Evolutionary conservation across 2,888 invertebrate species (phyloP), one percentile per base, ranked within the genome.

Genomic region (Drosophila aldrichi): DNA sequence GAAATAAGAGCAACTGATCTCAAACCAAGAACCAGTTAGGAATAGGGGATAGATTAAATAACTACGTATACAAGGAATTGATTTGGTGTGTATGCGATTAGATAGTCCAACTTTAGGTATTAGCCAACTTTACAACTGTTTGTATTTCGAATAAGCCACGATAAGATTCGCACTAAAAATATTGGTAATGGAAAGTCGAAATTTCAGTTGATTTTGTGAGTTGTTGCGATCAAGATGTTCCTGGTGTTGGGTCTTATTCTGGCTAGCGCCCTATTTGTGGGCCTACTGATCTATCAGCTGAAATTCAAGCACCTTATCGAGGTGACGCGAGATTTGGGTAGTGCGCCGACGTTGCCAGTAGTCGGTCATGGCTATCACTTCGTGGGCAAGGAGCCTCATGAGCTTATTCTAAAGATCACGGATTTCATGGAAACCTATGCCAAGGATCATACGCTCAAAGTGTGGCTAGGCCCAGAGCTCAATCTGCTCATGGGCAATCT

Each of bases 281-380:
- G 56, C 29, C 55, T 83, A 14, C 63, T 82, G 4, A n/a, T 88
- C 57, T 89, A 90, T 49, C 78, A 75, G 49, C 59, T 80, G 12
- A 92, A 92, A 73, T 92, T 75, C 51, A 89, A 82, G 56, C 86
- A 85, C 20, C 69, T 87, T 3, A 80, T 91, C 2, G 74, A 88
- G 4, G 70, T 92, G n/a, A 88, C 91, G 0, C 73, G 79, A 3
- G 75, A 91, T 52, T 76, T 92, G 60, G 78, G 81, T 8, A 90
- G 91, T 41, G 90, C 92, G 9, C 94, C 94, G 0, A 91, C 92
- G 0, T 73, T 93, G 41, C 95, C 95, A 0, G 14, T 95, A 3
- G 51, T 95, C 12, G 95, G 95, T 0, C 94, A 94, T 91, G 94
- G 92, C 1, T 89, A 91, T 57, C 90, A 93, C 36, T 90, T 94